Evolutionary conservation across 2,113 vertebrate species (phyloP), one percentile per base, ranked within the genome.

Genomic region (Suricata suricatta): DNA sequence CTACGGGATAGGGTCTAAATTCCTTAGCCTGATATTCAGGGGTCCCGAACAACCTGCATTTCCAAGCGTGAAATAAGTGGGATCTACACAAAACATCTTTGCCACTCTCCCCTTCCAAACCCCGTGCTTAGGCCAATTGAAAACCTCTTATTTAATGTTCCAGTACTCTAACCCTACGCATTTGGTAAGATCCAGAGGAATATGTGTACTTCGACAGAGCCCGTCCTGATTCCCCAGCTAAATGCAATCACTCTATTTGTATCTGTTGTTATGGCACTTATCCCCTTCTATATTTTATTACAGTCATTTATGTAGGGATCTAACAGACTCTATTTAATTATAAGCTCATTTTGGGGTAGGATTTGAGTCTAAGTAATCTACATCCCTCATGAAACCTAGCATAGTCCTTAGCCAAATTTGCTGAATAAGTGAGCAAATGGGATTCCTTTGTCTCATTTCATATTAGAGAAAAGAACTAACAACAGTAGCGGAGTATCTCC

Each of bases 351-450:
- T 52, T n/a, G 64, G 88, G n/a, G 64, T 50, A 80, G n/a, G 44
- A 86, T 69, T 81, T 90, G 13, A 72, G 81, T 87, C 15, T 79
- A 50, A 96, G 89, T 88, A 82, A 96, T n/a, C 50, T 81, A 60
- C 4, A 76, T 33, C 35, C 27, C 15, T 96, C 88, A 44, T 29
- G 60, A 92, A 54, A 64, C 4, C 76, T 66, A 79, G 64, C 10
- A 71, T 3, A 63, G 7, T 71, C 60, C 35, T 77, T 87, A 81
- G 83, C 69, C 50, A 80, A 95, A 33, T 76, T 10, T 66, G 35
- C 21, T 66, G 87, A 93, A 2, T 50, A 63, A 69, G 21, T 29
- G 31, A 82, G 38, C 71, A 93, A 63, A 38, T 5, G 5, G 23
- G 64, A 90, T 50, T 57, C n/a, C 17, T 91, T 23, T 50, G 85